Evolutionary conservation across 53 echinoderm and acorn worm species (phyloP).

Genomic region (Holothuria scabra): DNA sequence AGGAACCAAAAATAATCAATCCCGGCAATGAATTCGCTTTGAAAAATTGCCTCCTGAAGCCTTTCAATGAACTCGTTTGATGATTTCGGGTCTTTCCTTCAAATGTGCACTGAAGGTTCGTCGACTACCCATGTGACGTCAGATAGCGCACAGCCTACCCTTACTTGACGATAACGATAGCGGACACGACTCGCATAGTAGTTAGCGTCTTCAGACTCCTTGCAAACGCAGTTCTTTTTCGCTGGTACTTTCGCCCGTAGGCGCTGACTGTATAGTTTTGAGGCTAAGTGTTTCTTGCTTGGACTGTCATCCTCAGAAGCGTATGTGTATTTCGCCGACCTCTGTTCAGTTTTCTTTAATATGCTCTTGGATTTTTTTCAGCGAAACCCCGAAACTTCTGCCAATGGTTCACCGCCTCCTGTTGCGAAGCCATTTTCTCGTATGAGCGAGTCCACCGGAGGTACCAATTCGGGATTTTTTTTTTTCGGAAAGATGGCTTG

Average conservation of each 20-base stretch:
- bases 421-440: constrained; percentile 20
- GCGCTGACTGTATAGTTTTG: constrained; percentile 18
- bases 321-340: background rate
- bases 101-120: too few species aligned
- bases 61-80: too few species aligned
- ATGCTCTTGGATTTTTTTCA: background rate
- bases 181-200: constrained; percentile 48
- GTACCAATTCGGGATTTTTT: constrained; percentile 18
- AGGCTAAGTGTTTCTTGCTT: constrained; percentile 4
- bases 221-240: constrained; percentile 49
- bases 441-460: background rate
- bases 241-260: constrained; percentile 44
- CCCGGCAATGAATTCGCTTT: too few species aligned
- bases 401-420: background rate
- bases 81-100: too few species aligned
- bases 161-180: too few species aligned
- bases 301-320: background rate
- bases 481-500: background rate
- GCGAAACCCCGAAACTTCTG: background rate
- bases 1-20: too few species aligned
- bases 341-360: background rate
- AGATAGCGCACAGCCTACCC: too few species aligned
- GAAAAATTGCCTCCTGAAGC: too few species aligned
- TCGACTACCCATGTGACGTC: too few species aligned
- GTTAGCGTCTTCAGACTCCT: constrained; percentile 34